Percentiles rank a stretch among this genome's conserved stretches.
Conservation (phyloP, 2,888 invertebrate species). For the Venustoraphidia nigricollis region DNA sequence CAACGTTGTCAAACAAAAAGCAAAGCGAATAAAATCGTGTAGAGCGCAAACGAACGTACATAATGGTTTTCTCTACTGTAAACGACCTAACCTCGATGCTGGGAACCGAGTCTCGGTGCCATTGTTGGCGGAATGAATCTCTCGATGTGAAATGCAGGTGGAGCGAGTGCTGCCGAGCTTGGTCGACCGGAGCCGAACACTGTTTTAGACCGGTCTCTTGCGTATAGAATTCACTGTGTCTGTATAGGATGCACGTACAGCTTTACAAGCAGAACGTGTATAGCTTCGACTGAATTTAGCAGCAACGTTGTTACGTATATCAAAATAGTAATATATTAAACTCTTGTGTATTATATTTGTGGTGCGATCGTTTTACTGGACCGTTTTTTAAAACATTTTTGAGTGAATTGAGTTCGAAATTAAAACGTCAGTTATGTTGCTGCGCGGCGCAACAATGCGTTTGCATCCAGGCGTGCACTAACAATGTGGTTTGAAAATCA, state of each 20-base stretch:
- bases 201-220: conserved; percentile 22
- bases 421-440: conserved; percentile 15
- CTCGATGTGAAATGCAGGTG: conserved; percentile 34
- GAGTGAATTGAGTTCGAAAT: background rate
- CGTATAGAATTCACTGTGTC: background rate
- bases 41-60: too few relatives aligned
- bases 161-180: conserved; percentile 28
- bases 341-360: background rate
- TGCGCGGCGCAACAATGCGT: conserved; percentile 27
- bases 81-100: background rate
- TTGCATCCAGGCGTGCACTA: conserved; percentile 23
- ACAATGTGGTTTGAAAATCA: conserved; percentile 32
- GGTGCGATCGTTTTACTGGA: background rate
- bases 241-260: background rate
- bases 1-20: too few relatives aligned
- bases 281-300: background rate
- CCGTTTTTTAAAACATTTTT: background rate
- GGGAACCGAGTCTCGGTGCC: background rate
- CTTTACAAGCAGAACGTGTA: background rate
- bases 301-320: background rate
- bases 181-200: conserved; percentile 22
- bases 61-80: background rate
- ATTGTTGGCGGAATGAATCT: background rate
- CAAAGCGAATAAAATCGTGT: too few relatives aligned
- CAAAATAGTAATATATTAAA: too few relatives aligned